Base-by-base conservation (phyloP, 1,140 invertebrate genomes). In the Drosophila arawakana region DNA sequence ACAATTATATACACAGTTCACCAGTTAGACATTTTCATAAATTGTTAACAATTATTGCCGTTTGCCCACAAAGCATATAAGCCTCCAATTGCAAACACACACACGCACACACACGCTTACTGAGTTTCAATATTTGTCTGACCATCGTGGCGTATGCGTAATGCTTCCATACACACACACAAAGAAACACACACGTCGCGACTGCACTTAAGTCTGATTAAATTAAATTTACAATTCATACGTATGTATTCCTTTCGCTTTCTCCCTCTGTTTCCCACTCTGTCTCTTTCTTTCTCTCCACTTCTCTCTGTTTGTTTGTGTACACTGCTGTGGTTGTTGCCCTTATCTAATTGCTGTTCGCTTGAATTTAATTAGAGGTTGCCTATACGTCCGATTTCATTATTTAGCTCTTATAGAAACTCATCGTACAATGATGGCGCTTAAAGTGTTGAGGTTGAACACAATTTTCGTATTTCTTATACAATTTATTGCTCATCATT, bases 201-300 rank as follows among this genome's bases (percentile, higher is more conserved):
- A 70, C 70, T 83, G 80, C 83, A 89, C 84, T 83, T 74, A 78
- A 69, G 78, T 76, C 74, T 89, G 78, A 83, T 88, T 89, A 81
- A 89, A 89, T 89, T 89, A 81, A 89, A 89, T 89, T 81, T 76
- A 81, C 84, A 81, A 89, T 89, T 83, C 84, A 89, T 84, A 76
- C 68, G 37, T 76, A 62, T 61, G 35, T 10, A 21, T 34, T 10
- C 11, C 15, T 44, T 30, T 76, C 35, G 59, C 63, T 78, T 52
- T 77, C 25, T 30, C 25, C 6, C 25, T 30, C 25, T 30, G 25
- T 30, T 0, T 30, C 25, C 6, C 6, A 2, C 25, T 30, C 25
- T 30, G 4, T 30, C 25, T 30, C 25, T 6, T 6, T 30, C 6
- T 30, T 30, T 30, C 25, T 76, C 67, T 61, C 15, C 15, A 18